Evolutionary conservation across 2,797 vertebrate species (phyloP).

Genomic region (Ctenopoma multispine): DNA sequence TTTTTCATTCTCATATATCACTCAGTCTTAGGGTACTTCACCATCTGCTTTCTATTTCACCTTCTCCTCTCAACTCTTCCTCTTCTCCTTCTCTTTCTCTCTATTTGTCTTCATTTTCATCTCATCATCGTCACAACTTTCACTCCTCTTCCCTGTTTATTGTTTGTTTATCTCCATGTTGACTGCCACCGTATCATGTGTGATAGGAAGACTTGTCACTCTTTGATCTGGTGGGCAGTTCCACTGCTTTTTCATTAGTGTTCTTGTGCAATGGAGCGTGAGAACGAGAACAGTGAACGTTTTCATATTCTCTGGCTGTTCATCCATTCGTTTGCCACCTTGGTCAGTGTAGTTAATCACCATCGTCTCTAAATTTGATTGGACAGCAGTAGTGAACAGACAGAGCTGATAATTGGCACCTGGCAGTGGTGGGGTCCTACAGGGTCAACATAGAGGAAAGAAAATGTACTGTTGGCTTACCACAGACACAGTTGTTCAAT

Average conservation of each 20-base stretch:
- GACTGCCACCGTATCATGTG: background rate
- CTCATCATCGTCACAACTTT: background rate
- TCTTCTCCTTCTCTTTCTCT: background rate
- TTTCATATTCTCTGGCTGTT: background rate
- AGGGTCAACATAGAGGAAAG: background rate
- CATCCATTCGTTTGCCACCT: too few relatives aligned
- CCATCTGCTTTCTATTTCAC: constrained; percentile 29
- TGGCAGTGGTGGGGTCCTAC: background rate
- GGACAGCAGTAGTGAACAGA: background rate
- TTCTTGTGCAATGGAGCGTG: background rate
- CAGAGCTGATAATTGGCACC: background rate
- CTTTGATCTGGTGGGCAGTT: background rate
- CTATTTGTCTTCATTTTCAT: background rate
- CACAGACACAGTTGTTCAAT: background rate
- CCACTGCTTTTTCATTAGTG: background rate
- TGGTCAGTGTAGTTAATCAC: background rate
- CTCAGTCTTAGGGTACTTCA: constrained; percentile 31
- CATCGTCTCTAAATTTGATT: background rate
- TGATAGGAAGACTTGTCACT: background rate
- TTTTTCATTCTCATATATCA: constrained; percentile 59
- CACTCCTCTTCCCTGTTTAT: background rate
- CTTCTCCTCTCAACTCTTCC: background rate
- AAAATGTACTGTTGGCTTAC: background rate
- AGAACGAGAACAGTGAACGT: too few relatives aligned
- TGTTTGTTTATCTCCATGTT: background rate